A percentile compares a stretch with the other conserved stretches of the same genome.
These are phyloP conservation scores for Halichondria panicea DNA, from an alignment of 37 sponge, comb jelly and placozoan genomes.

Conservation along the genomic window DNA sequence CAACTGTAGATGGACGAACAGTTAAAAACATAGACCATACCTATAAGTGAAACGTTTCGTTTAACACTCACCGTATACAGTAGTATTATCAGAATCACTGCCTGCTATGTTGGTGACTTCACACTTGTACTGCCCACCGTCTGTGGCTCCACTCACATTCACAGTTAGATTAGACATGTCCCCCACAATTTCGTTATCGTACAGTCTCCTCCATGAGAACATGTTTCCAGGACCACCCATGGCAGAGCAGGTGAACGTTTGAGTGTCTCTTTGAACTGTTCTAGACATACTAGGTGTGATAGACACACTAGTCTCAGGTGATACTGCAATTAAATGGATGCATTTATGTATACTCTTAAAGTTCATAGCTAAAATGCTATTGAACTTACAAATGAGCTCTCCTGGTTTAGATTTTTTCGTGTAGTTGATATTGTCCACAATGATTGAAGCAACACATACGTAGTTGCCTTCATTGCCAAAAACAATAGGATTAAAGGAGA, in stretches of 20 bases:
- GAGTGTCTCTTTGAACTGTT: neutral
- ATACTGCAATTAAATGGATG: too few relatives aligned
- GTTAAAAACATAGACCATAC: neutral
- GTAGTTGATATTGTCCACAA: neutral
- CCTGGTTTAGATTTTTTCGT: neutral
- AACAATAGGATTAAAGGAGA: neutral
- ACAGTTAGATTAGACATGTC: neutral
- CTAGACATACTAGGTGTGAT: too few relatives aligned
- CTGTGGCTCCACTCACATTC: neutral
- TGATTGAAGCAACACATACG: neutral
- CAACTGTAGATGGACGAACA: slow-evolving; percentile 48
- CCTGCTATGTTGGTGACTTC: slow-evolving; percentile 37
- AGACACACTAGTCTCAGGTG: too few relatives aligned
- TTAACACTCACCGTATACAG: neutral
- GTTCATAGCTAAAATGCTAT: too few relatives aligned
- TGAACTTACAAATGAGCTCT: too few relatives aligned
- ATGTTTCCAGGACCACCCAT: slow-evolving; percentile 61
- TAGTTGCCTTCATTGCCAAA: slow-evolving; percentile 43
- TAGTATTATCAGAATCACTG: neutral
- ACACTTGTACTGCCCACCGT: slow-evolving; percentile 20
- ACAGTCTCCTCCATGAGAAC: slow-evolving; percentile 41
- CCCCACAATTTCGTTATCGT: neutral
- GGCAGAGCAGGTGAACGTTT: slow-evolving; percentile 45
- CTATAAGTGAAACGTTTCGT: neutral
- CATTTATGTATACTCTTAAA: too few relatives aligned